Conservation (phyloP, 2,888 invertebrate species). For the Drosophila subquinaria region DNA sequence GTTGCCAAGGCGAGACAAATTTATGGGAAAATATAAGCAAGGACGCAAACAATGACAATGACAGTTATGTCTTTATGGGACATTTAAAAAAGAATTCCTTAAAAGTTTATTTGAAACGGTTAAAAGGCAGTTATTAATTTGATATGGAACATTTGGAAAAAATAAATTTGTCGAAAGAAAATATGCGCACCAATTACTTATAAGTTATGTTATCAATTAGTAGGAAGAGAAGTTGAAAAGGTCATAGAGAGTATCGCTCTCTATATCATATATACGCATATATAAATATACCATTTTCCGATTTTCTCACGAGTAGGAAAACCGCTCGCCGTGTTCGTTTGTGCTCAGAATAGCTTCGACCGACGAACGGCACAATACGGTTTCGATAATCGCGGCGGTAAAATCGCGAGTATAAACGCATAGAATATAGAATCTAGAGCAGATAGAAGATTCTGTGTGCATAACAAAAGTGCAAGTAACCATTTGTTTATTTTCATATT, state of each 20-base stretch:
- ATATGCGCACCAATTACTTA: neutral
- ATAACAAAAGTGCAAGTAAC: constrained; percentile 77
- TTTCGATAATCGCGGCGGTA: constrained; percentile 47
- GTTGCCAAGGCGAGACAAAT: neutral
- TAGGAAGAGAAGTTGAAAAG: constrained; percentile 19
- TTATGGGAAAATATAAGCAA: constrained; percentile 40
- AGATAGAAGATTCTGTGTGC: constrained; percentile 46
- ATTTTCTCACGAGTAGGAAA: constrained; percentile 53
- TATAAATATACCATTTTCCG: constrained; percentile 51
- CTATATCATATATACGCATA: constrained; percentile 14
- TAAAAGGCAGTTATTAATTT: neutral
- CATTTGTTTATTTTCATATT: constrained; percentile 49
- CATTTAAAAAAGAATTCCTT: neutral
- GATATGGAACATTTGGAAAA: neutral
- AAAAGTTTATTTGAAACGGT: neutral
- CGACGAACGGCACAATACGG: constrained; percentile 69
- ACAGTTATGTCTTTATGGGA: constrained; percentile 34
- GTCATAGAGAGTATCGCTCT: constrained; percentile 41
- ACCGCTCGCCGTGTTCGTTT: constrained; percentile 54
- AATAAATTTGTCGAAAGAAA: neutral
- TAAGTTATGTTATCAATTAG: neutral
- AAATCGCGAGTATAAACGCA: constrained; percentile 59
- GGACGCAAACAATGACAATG: constrained; percentile 16
- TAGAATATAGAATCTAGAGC: constrained; percentile 23
- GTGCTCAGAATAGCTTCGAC: constrained; percentile 74